phyloP scores from a whole-genome alignment of 2,113 vertebrate genomes.

The Edolisoma coerulescens region DNA sequence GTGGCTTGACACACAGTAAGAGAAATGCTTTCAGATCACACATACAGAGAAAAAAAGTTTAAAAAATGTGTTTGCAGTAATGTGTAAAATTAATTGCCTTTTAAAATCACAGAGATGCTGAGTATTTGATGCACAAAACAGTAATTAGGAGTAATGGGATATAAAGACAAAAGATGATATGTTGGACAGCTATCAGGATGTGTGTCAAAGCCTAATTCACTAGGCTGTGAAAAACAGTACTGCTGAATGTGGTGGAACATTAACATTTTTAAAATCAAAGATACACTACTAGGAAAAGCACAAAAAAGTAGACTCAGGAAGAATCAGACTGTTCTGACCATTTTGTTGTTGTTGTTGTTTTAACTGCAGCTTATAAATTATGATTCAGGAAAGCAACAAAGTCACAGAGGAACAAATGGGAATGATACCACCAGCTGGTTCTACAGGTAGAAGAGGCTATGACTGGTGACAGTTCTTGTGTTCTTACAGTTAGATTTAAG shows the following conservation, averaged over 20 bases:
- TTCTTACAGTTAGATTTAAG: not conserved
- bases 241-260: not conserved
- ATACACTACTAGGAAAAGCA: not conserved
- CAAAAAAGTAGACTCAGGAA: not conserved
- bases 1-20: not conserved
- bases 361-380: not conserved
- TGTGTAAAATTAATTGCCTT: not conserved
- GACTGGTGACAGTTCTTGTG: not conserved
- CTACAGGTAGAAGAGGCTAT: not conserved
- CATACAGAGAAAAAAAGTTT: not conserved
- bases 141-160: constrained; percentile 1
- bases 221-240: not conserved
- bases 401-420: not conserved
- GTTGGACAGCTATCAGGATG: not conserved
- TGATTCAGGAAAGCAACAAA: not conserved
- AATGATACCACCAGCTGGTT: not conserved
- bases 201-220: not conserved
- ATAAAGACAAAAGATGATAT: not conserved
- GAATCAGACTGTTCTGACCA: not conserved
- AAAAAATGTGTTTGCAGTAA: not conserved
- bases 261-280: not conserved
- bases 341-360: not conserved
- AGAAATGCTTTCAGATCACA: not conserved
- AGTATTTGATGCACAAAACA: not conserved
- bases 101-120: not conserved